phyloP scores from a whole-genome alignment of 2,888 invertebrate species.

The Holacanthella duospinosa region DNA sequence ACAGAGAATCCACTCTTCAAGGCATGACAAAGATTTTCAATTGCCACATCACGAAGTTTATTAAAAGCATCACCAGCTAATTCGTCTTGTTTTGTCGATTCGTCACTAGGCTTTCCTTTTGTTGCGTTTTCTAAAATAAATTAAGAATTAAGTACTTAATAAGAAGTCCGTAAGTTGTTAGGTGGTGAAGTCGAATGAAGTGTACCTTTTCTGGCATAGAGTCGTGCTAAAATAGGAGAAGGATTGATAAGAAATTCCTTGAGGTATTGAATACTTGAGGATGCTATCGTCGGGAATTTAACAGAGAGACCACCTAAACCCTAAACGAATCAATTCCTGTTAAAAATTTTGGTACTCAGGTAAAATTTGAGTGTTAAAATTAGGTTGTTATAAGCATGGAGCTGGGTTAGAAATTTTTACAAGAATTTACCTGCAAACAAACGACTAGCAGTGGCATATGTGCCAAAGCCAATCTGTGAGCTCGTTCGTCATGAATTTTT shows the following conservation, averaged over 20 bases:
- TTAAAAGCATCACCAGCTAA: slow-evolving; percentile 41
- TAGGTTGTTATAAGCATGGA: background rate
- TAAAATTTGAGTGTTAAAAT: too few species aligned
- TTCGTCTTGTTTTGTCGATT: slow-evolving; percentile 7
- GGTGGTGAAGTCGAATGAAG: too few species aligned
- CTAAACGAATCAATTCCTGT: too few species aligned
- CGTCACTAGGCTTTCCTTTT: background rate
- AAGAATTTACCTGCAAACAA: slow-evolving; percentile 65
- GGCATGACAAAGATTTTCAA: slow-evolving; percentile 89
- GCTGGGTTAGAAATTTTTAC: background rate
- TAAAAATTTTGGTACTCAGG: too few species aligned
- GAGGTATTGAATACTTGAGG: slow-evolving; percentile 81
- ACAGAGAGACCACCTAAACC: slow-evolving; percentile 89
- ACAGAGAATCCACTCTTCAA: slow-evolving; percentile 77
- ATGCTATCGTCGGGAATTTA: slow-evolving; percentile 91
- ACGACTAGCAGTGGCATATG: slow-evolving; percentile 93
- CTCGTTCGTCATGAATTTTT: slow-evolving; percentile 83
- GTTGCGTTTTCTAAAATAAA: background rate
- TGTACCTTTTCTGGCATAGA: slow-evolving; percentile 59
- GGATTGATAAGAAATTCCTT: slow-evolving; percentile 90
- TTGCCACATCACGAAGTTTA: slow-evolving; percentile 84
- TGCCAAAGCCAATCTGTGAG: slow-evolving; percentile 78
- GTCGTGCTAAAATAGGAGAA: slow-evolving; percentile 81
- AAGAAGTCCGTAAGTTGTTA: too few species aligned
- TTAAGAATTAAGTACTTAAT: too few species aligned